Percentiles rank a stretch among this genome's conserved stretches.
Conservation (phyloP, 2,113 vertebrate genomes). For the Tympanuchus pallidicinctus region DNA sequence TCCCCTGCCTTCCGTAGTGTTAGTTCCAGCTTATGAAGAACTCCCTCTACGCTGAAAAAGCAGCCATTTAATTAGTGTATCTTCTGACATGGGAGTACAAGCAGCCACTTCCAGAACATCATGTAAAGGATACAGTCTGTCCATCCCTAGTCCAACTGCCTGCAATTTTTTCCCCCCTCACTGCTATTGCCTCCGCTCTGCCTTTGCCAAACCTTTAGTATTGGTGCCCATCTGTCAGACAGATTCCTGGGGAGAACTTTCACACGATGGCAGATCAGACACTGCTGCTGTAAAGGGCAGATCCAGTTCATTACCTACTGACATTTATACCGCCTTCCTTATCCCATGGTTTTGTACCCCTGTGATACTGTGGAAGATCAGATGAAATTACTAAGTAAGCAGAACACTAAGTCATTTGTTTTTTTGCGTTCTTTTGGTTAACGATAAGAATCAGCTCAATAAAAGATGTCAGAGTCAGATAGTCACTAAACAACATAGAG, state of each 20-base stretch:
- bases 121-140: neutral
- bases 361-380: neutral
- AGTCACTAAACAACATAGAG: neutral
- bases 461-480: neutral
- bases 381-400: neutral
- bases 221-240: neutral
- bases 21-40: neutral
- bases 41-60: neutral
- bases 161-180: neutral
- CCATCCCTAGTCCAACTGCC: neutral
- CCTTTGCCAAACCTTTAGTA: neutral
- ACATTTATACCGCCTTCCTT: neutral
- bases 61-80: neutral
- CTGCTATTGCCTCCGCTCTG: neutral
- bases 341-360: neutral
- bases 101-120: conserved; percentile 4
- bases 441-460: neutral
- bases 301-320: neutral
- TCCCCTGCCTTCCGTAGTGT: neutral
- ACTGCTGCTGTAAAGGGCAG: neutral
- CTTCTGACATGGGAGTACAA: neutral
- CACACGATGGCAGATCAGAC: neutral
- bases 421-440: neutral
- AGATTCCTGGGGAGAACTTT: neutral
- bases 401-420: neutral